A percentile compares a stretch with the other conserved stretches of the same genome.
These are phyloP conservation scores for Tauraco hartlaubi DNA, from an alignment of 2,797 vertebrate genomes.

Conservation along the genomic window DNA sequence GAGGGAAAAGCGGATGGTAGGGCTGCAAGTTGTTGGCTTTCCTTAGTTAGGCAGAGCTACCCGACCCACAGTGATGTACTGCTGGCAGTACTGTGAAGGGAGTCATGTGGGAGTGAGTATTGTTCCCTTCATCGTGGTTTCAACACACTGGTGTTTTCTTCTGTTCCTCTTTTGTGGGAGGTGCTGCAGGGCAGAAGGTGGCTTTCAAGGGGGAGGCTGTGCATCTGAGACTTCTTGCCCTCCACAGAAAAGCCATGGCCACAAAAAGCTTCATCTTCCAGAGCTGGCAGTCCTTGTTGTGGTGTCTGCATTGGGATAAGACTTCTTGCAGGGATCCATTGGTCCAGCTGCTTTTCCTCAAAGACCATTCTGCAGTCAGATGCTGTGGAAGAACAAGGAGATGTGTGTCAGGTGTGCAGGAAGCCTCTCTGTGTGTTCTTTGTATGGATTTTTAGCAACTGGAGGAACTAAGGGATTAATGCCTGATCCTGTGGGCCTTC, in stretches of 20 bases:
- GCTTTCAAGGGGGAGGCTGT: neutral
- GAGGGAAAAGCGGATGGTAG: neutral
- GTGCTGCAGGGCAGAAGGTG: neutral
- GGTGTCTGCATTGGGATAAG: neutral
- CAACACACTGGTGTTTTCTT: neutral
- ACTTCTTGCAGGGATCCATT: neutral
- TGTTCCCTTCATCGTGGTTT: neutral
- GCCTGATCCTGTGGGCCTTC: neutral
- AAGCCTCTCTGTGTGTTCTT: neutral
- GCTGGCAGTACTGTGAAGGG: neutral
- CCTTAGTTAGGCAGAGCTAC: neutral
- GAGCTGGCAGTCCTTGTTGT: neutral
- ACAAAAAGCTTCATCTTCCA: neutral
- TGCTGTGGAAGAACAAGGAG: neutral
- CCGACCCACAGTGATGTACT: neutral
- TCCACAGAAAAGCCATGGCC: neutral
- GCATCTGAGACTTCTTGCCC: neutral
- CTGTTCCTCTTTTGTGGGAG: neutral
- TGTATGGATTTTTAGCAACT: neutral
- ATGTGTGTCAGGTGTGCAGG: neutral
- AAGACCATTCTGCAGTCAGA: neutral
- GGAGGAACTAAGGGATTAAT: neutral
- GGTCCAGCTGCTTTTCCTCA: neutral
- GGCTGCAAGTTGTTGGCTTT: neutral
- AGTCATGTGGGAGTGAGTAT: neutral